Evolutionary conservation across 2,113 vertebrate genomes (phyloP).

Genomic region (Cathartes aura): DNA sequence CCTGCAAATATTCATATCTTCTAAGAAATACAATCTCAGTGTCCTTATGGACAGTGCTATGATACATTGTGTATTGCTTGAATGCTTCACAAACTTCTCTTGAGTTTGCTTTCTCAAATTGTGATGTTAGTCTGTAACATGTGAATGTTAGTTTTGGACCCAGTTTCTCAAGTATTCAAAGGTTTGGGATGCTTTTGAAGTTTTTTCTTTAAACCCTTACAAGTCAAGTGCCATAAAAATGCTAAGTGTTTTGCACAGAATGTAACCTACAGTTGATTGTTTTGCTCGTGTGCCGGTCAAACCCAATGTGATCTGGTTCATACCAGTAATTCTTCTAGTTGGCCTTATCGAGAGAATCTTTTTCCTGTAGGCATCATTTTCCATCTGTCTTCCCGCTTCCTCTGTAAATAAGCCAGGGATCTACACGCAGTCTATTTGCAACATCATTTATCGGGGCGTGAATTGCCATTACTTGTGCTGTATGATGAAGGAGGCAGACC

Average conservation of each 20-base stretch:
- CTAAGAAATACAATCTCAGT: not conserved
- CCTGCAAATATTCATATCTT: not conserved
- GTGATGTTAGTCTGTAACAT: not conserved
- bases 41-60: fast-evolving
- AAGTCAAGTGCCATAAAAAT: slow-evolving; percentile 41
- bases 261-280: not conserved
- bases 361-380: not conserved
- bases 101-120: not conserved
- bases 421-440: not conserved
- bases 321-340: not conserved
- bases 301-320: not conserved
- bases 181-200: not conserved
- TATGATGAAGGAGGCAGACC: not conserved
- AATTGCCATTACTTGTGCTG: not conserved
- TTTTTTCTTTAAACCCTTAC: not conserved
- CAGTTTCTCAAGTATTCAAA: not conserved
- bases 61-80: not conserved
- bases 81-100: not conserved
- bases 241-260: slow-evolving; percentile 6
- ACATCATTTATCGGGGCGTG: not conserved
- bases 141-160: not conserved
- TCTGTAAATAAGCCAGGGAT: not conserved
- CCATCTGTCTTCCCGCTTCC: slow-evolving; percentile 4
- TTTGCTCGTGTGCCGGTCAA: not conserved
- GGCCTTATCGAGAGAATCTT: not conserved